phyloP scores from a whole-genome alignment of 2,797 vertebrate species.

The Decapterus maruadsi region DNA sequence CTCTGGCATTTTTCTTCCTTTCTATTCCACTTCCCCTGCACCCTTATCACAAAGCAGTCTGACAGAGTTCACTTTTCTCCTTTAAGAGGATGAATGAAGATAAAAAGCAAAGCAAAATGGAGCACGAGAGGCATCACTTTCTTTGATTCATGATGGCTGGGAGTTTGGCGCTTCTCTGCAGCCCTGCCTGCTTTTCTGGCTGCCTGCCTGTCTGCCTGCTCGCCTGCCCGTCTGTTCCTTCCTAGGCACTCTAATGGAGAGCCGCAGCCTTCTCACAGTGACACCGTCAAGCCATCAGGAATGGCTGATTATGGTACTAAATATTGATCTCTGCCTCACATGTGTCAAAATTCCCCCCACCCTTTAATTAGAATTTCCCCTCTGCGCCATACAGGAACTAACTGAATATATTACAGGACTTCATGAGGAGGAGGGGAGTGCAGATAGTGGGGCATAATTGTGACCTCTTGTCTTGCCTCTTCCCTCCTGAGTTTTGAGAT shows the following conservation, averaged over 20 bases:
- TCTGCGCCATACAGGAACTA: conserved; percentile 93
- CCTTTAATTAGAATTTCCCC: conserved; percentile 99
- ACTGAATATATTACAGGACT: conserved; percentile 94
- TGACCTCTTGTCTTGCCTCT: conserved; percentile 96
- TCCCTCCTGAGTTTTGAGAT: conserved; percentile 95
- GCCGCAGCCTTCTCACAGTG: conserved; percentile 88
- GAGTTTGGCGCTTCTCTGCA: conserved; percentile 84
- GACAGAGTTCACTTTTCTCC: conserved; percentile 87
- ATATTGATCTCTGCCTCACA: conserved; percentile 99
- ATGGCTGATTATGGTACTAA: conserved; percentile 98
- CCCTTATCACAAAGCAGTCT: conserved; percentile 72
- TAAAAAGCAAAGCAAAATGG: conserved; percentile 91
- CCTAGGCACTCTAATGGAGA: conserved; percentile 89
- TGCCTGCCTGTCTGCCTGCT: conserved; percentile 47
- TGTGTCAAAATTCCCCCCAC: conserved; percentile 98
- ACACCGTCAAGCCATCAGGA: conserved; percentile 95
- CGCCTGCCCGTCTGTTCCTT: conserved; percentile 53
- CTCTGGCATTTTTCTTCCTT: conserved; percentile 72
- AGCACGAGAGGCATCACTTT: conserved; percentile 87
- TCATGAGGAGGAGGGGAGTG: conserved; percentile 89
- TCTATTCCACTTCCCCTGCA: conserved; percentile 59
- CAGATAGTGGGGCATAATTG: conserved; percentile 92
- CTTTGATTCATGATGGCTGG: conserved; percentile 93
- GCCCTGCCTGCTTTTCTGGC: conserved; percentile 55
- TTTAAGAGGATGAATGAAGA: conserved; percentile 94